Percentiles rank a stretch among this genome's conserved stretches.
These are phyloP conservation scores for Anthophora plumipes DNA, from an alignment of 2,888 invertebrate genomes.

Conservation along the genomic window DNA sequence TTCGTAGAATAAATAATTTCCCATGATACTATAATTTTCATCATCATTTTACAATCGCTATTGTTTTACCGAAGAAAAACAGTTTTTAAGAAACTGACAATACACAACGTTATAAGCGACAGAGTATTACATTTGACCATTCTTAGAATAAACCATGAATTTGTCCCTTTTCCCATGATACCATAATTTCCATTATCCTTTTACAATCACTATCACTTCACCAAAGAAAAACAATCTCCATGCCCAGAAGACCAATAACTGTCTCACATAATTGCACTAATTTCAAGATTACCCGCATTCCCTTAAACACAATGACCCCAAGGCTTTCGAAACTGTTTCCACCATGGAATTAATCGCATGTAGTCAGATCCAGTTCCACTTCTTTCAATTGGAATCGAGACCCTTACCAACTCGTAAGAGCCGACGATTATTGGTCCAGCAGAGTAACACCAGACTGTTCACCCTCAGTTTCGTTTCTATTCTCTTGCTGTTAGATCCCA, in stretches of 20 bases:
- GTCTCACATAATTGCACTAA: not conserved
- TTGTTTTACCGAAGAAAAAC: no score
- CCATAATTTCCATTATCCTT: no score
- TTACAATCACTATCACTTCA: no score
- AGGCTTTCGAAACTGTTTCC: constrained; percentile 7
- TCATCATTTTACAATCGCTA: no score
- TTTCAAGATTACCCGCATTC: not conserved
- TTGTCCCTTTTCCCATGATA: no score
- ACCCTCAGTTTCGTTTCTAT: constrained; percentile 31
- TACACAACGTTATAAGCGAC: no score
- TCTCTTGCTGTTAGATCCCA: constrained; percentile 46
- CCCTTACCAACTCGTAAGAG: constrained; percentile 32
- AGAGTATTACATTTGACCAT: no score
- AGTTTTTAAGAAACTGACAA: no score
- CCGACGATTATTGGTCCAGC: constrained; percentile 48
- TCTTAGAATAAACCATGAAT: no score
- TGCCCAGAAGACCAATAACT: not conserved
- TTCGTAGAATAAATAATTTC: no score
- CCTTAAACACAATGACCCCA: not conserved
- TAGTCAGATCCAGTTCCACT: constrained; percentile 52
- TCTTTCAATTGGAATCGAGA: constrained; percentile 57
- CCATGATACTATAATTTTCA: no score
- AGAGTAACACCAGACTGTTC: constrained; percentile 19
- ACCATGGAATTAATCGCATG: constrained; percentile 34
- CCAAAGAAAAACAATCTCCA: not conserved